These are phyloP conservation scores for Melitaea cinxia DNA, from an alignment of 1,140 invertebrate species.

Conservation along the genomic window DNA sequence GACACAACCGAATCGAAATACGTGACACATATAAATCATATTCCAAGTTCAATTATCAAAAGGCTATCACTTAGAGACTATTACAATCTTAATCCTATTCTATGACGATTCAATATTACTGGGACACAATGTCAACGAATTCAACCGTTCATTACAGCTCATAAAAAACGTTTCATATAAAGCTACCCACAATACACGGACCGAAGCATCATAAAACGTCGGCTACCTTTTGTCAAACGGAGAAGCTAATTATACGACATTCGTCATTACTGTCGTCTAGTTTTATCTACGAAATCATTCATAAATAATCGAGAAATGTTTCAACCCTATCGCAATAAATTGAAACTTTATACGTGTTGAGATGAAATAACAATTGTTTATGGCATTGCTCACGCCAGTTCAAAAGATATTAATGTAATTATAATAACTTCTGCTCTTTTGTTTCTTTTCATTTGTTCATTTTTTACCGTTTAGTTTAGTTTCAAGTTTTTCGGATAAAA, in stretches of 20 bases:
- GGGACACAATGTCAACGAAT: slow-evolving; percentile 63
- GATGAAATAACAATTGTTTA: not conserved
- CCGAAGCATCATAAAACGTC: slow-evolving; percentile 59
- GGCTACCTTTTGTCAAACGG: slow-evolving; percentile 72
- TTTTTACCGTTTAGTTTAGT: too few species aligned
- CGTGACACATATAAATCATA: slow-evolving; percentile 72
- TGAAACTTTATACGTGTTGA: not conserved
- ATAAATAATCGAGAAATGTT: slow-evolving; percentile 27
- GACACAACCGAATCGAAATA: slow-evolving; percentile 29
- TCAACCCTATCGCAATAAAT: slow-evolving; percentile 5
- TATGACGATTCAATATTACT: slow-evolving; percentile 70
- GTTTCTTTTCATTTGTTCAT: too few species aligned
- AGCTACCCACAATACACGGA: slow-evolving; percentile 58
- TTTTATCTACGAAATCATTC: slow-evolving; percentile 43
- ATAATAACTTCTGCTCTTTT: too few species aligned
- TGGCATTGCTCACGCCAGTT: not conserved
- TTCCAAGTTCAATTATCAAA: slow-evolving; percentile 69
- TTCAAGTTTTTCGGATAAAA: too few species aligned
- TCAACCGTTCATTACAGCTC: slow-evolving; percentile 66
- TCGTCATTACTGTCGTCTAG: slow-evolving; percentile 66
- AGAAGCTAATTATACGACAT: slow-evolving; percentile 72
- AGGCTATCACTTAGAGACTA: slow-evolving; percentile 57
- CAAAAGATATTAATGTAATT: too few species aligned
- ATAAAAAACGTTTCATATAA: slow-evolving; percentile 69
- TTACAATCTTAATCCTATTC: slow-evolving; percentile 71